phyloP scores from a whole-genome alignment of 2,797 vertebrate genomes.

The Potorous gilbertii region DNA sequence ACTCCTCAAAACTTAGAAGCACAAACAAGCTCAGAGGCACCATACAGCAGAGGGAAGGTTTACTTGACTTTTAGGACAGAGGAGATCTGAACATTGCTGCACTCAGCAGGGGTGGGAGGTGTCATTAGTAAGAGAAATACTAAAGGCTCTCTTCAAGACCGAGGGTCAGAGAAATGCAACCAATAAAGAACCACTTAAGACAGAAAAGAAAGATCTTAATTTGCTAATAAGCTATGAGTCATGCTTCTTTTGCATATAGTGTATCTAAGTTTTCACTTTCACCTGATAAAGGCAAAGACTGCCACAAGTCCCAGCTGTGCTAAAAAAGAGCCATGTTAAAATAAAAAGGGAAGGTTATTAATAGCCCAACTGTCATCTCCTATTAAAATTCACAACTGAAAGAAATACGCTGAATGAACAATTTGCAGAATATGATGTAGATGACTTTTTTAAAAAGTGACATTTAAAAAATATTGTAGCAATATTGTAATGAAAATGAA shows the following conservation, averaged over 20 bases:
- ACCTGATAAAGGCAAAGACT: neutral
- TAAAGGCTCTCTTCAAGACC: neutral
- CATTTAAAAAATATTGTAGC: neutral
- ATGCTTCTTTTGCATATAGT: neutral
- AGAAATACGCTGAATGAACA: neutral
- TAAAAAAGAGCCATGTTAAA: neutral
- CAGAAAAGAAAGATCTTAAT: neutral
- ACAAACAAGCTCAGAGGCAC: neutral
- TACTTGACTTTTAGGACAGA: neutral
- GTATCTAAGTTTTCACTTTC: neutral
- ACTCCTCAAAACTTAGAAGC: neutral
- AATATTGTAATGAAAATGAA: neutral
- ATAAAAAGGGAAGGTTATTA: neutral
- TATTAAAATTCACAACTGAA: neutral
- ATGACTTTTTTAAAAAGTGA: neutral
- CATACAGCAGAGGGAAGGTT: neutral
- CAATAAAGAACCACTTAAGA: neutral
- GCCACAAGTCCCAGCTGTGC: neutral
- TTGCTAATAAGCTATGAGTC: neutral
- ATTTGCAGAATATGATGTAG: neutral
- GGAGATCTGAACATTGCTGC: neutral
- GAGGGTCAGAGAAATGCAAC: neutral
- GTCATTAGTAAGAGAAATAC: neutral
- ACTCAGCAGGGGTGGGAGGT: rapidly evolving
- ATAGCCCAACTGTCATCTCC: neutral